Evolutionary conservation across 2,888 invertebrate genomes (phyloP).

Genomic region (Dorcus parallelipipedus): DNA sequence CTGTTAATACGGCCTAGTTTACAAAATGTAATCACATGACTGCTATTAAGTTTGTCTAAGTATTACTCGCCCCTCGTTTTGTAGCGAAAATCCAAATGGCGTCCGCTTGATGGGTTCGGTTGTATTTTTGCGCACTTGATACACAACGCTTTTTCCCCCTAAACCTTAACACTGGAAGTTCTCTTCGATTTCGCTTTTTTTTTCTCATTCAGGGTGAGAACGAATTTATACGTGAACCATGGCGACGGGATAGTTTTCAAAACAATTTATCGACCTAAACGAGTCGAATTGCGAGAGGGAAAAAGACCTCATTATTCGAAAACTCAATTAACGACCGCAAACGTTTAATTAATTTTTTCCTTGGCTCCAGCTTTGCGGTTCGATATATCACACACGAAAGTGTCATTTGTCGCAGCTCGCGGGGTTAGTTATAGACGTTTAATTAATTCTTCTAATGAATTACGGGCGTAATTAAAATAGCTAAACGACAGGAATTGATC

Average conservation of each 20-base stretch:
- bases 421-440: conserved; percentile 29
- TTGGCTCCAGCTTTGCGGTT: not conserved
- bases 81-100: conserved; percentile 42
- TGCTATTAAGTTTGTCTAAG: conserved; percentile 34
- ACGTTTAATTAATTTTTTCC: not conserved
- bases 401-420: conserved; percentile 4
- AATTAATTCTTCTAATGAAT: conserved; percentile 34
- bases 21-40: conserved; percentile 40
- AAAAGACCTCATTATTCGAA: not conserved
- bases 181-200: not conserved
- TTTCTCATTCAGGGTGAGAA: not conserved
- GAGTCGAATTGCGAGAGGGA: not conserved
- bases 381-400: conserved; percentile 1
- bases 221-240: too few relatives aligned
- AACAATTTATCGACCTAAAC: too few relatives aligned
- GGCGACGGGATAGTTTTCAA: too few relatives aligned
- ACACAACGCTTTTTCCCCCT: conserved; percentile 13
- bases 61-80: conserved; percentile 49
- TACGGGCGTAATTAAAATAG: conserved; percentile 38
- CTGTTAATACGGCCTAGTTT: conserved; percentile 22
- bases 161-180: not conserved
- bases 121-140: conserved; percentile 16
- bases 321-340: not conserved
- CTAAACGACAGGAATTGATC: conserved; percentile 44
- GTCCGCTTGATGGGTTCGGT: conserved; percentile 35